Percentiles rank a stretch among this genome's conserved stretches.
phyloP scores from a whole-genome alignment of 2,113 vertebrate species.

The Gymnarchus niloticus region DNA sequence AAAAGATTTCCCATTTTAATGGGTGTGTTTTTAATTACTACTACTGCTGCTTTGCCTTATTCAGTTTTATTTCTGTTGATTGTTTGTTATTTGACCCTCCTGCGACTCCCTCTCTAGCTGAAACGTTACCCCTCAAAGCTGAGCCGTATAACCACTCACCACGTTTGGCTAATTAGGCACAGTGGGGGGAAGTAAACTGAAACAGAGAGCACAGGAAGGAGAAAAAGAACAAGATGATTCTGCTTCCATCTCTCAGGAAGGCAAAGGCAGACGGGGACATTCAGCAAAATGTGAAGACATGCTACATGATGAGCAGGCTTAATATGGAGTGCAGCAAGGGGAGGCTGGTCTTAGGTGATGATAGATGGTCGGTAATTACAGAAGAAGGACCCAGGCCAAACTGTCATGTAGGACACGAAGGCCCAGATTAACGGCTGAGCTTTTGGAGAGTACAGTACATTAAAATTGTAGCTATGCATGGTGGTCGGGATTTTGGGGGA shows the following conservation, averaged over 20 bases:
- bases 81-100: neutral
- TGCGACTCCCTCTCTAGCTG: neutral
- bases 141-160: neutral
- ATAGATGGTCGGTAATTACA: conserved; percentile 37
- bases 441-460: conserved; percentile 19
- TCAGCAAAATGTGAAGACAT: neutral
- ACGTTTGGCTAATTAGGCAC: neutral
- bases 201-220: neutral
- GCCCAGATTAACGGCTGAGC: conserved; percentile 1
- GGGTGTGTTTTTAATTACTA: neutral
- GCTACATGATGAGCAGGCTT: conserved; percentile 13
- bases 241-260: neutral
- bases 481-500: conserved; percentile 29
- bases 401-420: conserved; percentile 22
- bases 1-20: neutral
- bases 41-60: neutral
- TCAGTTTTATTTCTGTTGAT: neutral
- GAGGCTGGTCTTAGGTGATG: conserved; percentile 24
- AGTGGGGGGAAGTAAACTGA: neutral
- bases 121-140: neutral
- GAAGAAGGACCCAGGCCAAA: conserved; percentile 25
- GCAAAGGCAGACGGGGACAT: neutral
- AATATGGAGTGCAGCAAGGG: neutral
- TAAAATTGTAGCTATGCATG: conserved; percentile 10
- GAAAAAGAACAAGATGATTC: neutral